These are phyloP conservation scores for Thripadectes ignobilis DNA, from an alignment of 2,797 vertebrate genomes.

Conservation along the genomic window DNA sequence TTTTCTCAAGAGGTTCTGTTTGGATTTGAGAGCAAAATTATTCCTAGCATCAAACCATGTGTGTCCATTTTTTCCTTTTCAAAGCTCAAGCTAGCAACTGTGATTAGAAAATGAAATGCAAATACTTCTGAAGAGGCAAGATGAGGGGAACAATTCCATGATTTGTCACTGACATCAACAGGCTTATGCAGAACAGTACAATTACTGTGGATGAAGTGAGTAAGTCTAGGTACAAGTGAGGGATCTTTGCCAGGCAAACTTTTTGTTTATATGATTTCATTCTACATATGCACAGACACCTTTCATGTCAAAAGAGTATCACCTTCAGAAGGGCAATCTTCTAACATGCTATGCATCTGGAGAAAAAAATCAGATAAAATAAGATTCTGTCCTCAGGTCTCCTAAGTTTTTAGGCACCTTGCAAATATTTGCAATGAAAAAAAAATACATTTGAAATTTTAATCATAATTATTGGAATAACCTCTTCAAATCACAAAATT, in stretches of 20 bases:
- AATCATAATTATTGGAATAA: not conserved
- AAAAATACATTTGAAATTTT: not conserved
- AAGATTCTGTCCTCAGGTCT: not conserved
- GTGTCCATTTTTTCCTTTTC: not conserved
- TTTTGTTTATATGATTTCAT: not conserved
- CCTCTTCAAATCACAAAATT: not conserved
- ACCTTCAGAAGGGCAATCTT: not conserved
- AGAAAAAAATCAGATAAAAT: not conserved
- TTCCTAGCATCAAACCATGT: not conserved
- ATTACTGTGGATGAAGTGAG: not conserved
- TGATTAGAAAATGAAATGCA: conserved; percentile 58
- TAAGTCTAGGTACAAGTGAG: not conserved
- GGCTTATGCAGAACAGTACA: not conserved
- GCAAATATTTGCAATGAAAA: not conserved
- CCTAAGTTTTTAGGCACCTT: not conserved
- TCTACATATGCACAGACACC: not conserved
- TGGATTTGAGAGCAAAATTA: conserved; percentile 21
- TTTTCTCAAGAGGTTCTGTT: conserved; percentile 21
- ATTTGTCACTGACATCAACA: not conserved
- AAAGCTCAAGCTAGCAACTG: not conserved
- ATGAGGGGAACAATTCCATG: not conserved
- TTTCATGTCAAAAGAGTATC: not conserved
- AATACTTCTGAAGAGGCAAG: not conserved
- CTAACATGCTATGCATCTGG: not conserved
- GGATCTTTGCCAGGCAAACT: not conserved